Base-by-base conservation (phyloP, 2,888 invertebrate genomes). In the Stegana nigrithorax region DNA sequence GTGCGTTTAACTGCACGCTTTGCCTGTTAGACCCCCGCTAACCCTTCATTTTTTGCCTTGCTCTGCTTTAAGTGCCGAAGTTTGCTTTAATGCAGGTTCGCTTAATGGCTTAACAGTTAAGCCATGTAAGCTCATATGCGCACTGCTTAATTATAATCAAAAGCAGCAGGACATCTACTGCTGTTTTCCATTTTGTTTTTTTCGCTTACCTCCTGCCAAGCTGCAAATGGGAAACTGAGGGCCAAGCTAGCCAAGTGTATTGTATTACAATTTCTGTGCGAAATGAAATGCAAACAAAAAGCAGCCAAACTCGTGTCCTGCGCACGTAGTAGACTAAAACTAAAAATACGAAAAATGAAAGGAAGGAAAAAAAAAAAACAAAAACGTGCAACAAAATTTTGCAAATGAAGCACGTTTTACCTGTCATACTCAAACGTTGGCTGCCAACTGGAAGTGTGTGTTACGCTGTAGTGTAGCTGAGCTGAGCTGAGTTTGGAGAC, bases 361-460 rank as follows among this genome's bases (percentile, higher is more conserved):
- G 44, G 60, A 67, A 58, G 60, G 32, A 53, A 57, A 55, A 60
- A 65, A 61, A 63, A 67, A 60, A 29, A 62, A 58, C 63, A 23
- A 57, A 71, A 63, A 69, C 66, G 58, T 58, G 60, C 60, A 70
- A 69, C 71, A 65, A 45, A 58, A 62, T 60, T 44, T 58, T 32
- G 64, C 27, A 62, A 59, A 32, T 61, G 64, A 60, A 68, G 75
- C 79, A 75, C 79, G 75, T 77, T 75, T 71, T 75, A 66, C 77
- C 72, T n/a, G n/a, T n/a, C n/a, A n/a, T n/a, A n/a, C n/a, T n/a
- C n/a, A n/a, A n/a, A n/a, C n/a, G n/a, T n/a, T n/a, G n/a, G n/a
- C n/a, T n/a, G n/a, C n/a, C n/a, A n/a, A n/a, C n/a, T n/a, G n/a
- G n/a, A n/a, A 76, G 76, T 70, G 70, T 72, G 64, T 69, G 65